phyloP scores from a whole-genome alignment of 2,797 vertebrate species.

The Merluccius polli region DNA sequence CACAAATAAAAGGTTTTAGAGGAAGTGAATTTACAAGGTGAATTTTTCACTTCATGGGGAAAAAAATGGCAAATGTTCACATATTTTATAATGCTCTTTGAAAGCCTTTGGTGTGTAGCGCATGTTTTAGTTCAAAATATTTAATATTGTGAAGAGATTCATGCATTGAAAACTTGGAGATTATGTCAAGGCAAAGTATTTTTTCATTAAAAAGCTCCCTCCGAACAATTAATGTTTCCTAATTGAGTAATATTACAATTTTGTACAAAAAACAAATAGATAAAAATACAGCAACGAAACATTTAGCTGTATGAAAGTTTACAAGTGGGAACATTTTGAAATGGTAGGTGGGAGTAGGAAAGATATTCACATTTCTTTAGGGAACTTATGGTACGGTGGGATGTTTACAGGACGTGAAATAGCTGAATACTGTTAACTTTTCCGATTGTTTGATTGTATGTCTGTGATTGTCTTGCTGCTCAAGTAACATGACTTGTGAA shows the following conservation, averaged over 20 bases:
- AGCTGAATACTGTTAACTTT: conserved; percentile 30
- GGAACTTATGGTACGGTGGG: conserved; percentile 50
- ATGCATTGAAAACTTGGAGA: conserved; percentile 33
- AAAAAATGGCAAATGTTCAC: conserved; percentile 11
- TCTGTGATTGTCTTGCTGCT: conserved; percentile 51
- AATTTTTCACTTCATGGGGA: conserved; percentile 1
- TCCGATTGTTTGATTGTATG: conserved; percentile 46
- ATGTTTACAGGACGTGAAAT: conserved; percentile 40
- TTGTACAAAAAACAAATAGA: conserved; percentile 27
- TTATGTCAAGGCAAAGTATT: conserved; percentile 25
- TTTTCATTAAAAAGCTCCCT: conserved; percentile 8
- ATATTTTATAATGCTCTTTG: not conserved
- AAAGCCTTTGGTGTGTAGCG: conserved; percentile 9
- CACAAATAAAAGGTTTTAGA: not conserved
- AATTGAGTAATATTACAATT: not conserved
- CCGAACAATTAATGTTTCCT: conserved; percentile 25
- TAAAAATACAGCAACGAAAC: conserved; percentile 12
- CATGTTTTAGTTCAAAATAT: conserved; percentile 23
- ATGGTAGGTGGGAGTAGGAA: conserved; percentile 39
- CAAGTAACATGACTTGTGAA: conserved; percentile 46
- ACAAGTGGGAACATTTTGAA: conserved; percentile 34
- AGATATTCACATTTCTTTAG: conserved; percentile 33
- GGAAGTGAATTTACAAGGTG: not conserved
- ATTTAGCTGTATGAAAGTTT: conserved; percentile 42
- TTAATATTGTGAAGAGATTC: conserved; percentile 45